Evolutionary conservation across 2,113 vertebrate species (phyloP), one percentile per base, ranked within the genome.

Genomic region (Amphiprion ocellaris): DNA sequence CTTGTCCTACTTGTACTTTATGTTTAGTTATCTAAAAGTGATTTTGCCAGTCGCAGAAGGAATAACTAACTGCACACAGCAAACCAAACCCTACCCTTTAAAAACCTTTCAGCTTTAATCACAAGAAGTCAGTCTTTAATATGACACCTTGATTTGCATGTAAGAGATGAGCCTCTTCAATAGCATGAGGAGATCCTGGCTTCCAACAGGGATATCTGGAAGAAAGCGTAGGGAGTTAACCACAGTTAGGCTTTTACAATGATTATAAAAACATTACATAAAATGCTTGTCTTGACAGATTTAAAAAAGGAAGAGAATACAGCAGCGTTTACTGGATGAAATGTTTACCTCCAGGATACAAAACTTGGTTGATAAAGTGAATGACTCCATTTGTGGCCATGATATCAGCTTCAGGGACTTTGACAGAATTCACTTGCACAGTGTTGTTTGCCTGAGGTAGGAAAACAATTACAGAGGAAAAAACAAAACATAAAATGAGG

Each of bases 381-480:
- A 99, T 86, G 0, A 98, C 98, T 75, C 98, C 98, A 54, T 99
- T 99, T 39, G 96, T 96, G 65, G 97, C 96, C 97, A 99, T 98
- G 49, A 95, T 88, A 86, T 99, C 98, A 33, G 95, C 83, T 65
- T 97, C 93, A 63, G 91, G 95, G 67, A 97, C 93, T 82, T 93
- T 87, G 59, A 98, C 68, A 49, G 96, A 94, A 86, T 99, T 99
- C 77, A 99, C 95, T 10, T 92, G 77, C 84, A 99, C 88, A 10
- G 91, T 95, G 52, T 96, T 93, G 80, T 98, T 97, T 30, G 94
- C 94, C 98, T 99, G 85, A 28, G 69, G 59, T 49, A 81, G 74
- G 69, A 47, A 79, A 76, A 68, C 4, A 78, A 69, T 79, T 64
- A 86, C 5, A 81, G 56, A 69, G n/a, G 55, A 53, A 17, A 50